A percentile compares a stretch with the other conserved stretches of the same genome.
Evolutionary conservation across 2,888 invertebrate species (phyloP).

Genomic region (Aromia moschata): DNA sequence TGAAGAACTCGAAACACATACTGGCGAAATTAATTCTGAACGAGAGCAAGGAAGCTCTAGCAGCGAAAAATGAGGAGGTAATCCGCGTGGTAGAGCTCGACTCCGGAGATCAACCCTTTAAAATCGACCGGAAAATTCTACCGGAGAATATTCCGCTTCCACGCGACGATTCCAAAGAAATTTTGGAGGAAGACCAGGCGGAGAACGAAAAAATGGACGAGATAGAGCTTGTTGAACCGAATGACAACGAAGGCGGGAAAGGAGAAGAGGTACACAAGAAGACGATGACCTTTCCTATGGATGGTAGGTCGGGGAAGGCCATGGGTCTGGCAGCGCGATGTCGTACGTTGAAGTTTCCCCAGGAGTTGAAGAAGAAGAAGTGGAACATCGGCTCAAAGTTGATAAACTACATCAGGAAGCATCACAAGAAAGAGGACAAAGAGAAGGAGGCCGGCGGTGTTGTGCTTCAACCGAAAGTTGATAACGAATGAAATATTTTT

Average conservation of each 20-base stretch:
- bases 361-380: conserved; percentile 46
- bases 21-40: conserved; percentile 49
- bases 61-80: conserved; percentile 36
- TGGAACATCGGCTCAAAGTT: conserved; percentile 50
- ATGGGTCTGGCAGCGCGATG: conserved; percentile 39
- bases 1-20: conserved; percentile 59
- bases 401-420: conserved; percentile 47
- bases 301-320: conserved; percentile 38
- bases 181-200: conserved; percentile 7
- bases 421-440: conserved; percentile 37
- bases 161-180: conserved; percentile 36
- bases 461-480: conserved; percentile 25
- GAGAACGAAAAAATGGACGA: conserved; percentile 41
- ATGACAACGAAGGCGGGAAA: conserved; percentile 21
- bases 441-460: conserved; percentile 27
- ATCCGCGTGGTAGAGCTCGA: conserved; percentile 43
- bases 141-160: conserved; percentile 41
- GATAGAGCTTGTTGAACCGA: conserved; percentile 29
- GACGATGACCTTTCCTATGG: conserved; percentile 48
- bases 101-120: conserved; percentile 34
- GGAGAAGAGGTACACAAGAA: conserved; percentile 33
- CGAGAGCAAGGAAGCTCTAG: conserved; percentile 52
- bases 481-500: conserved; percentile 19
- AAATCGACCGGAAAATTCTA: conserved; percentile 17
- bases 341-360: conserved; percentile 42